These are phyloP conservation scores for Notechis scutatus DNA, from an alignment of 2,113 vertebrate genomes.

Conservation along the genomic window DNA sequence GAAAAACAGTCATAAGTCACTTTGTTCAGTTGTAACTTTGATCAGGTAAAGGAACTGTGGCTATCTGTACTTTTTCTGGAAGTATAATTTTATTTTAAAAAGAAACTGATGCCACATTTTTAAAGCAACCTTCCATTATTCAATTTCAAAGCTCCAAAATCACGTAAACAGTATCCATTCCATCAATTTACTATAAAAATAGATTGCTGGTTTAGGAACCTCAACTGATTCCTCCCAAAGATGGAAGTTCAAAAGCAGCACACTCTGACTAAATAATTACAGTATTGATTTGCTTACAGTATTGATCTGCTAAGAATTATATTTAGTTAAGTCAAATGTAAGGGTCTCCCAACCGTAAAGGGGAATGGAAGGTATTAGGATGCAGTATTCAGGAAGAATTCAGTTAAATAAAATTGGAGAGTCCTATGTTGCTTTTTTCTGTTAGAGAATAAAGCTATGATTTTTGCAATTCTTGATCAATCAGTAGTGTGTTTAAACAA, in stretches of 20 bases:
- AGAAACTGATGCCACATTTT: not conserved
- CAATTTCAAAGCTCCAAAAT: not conserved
- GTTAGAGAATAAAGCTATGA: not conserved
- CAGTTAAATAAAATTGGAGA: not conserved
- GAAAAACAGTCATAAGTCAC: not conserved
- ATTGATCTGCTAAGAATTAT: not conserved
- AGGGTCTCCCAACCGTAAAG: too few species aligned
- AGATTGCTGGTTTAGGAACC: not conserved
- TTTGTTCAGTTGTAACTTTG: not conserved
- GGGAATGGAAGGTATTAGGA: not conserved
- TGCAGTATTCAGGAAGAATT: not conserved
- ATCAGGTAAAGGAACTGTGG: not conserved
- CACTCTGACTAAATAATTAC: not conserved
- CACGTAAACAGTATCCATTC: not conserved
- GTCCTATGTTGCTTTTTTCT: not conserved
- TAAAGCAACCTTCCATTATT: not conserved
- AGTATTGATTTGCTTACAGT: not conserved
- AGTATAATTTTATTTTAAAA: not conserved
- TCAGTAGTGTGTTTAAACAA: not conserved
- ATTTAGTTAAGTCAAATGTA: not conserved
- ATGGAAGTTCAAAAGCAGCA: not conserved
- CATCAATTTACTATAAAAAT: not conserved
- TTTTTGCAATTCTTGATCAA: not conserved
- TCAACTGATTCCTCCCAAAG: not conserved
- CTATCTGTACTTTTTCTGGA: not conserved